Evolutionary conservation across 2,888 invertebrate genomes (phyloP).

Genomic region (Leptopilina drosophilae): DNA sequence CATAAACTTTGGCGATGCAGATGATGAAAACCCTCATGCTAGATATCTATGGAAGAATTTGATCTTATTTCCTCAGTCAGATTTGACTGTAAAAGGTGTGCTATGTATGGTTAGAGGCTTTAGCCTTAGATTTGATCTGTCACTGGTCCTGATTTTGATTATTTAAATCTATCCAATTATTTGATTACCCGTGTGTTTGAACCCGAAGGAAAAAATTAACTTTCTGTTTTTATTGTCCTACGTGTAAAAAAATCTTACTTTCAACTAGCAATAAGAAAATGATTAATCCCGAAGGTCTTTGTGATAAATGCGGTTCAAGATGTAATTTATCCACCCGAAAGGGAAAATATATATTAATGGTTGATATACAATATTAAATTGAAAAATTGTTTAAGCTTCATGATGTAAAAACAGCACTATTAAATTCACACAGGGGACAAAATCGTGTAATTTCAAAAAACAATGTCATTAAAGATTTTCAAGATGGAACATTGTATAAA

Average conservation of each 20-base stretch:
- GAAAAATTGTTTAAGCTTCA: no score
- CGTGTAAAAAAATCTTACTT: not conserved
- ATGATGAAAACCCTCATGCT: no score
- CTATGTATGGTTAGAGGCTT: not conserved
- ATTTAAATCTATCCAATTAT: slow-evolving; percentile 41
- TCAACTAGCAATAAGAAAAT: no score
- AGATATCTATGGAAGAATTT: slow-evolving; percentile 10
- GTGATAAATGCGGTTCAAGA: no score
- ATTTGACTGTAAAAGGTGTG: not conserved
- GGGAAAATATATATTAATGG: no score
- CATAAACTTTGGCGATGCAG: not conserved
- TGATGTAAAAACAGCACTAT: no score
- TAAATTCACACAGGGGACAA: no score
- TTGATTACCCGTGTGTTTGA: slow-evolving; percentile 34
- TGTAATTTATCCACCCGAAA: no score
- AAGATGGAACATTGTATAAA: no score
- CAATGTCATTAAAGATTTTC: no score
- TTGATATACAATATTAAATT: no score
- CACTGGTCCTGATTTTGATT: slow-evolving; percentile 40
- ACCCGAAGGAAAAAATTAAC: slow-evolving; percentile 30
- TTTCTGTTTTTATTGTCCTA: slow-evolving; percentile 40
- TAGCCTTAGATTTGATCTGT: slow-evolving; percentile 4
- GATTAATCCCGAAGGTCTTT: no score
- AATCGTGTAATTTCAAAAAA: not conserved
- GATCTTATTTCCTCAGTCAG: not conserved